Percentiles rank a stretch among this genome's conserved stretches.
phyloP scores from a whole-genome alignment of 2,113 vertebrate genomes.

The Cryptotis parvus region DNA sequence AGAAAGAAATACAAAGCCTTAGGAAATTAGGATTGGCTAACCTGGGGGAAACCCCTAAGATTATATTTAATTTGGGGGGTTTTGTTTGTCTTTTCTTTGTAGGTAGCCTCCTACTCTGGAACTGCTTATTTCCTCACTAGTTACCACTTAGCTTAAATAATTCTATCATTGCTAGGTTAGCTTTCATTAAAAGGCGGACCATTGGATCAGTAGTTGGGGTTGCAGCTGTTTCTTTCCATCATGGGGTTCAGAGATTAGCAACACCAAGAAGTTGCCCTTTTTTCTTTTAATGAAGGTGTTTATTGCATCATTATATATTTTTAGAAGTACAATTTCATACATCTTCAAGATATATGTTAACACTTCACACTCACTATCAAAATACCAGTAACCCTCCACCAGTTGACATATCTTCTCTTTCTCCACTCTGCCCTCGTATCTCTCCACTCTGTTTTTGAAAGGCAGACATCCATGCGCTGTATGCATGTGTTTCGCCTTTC shows the following conservation, averaged over 20 bases:
- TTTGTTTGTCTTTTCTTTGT: neutral
- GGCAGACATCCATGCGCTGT: too few species aligned
- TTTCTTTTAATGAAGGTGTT: too few species aligned
- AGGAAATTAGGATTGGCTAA: neutral
- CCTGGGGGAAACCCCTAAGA: neutral
- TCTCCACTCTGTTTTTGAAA: neutral
- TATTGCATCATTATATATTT: too few species aligned
- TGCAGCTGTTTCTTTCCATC: neutral
- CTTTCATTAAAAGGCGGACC: too few species aligned
- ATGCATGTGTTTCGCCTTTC: neutral
- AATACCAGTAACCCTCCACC: too few species aligned
- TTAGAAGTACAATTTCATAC: too few species aligned
- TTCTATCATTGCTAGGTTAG: too few species aligned
- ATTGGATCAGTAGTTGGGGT: neutral
- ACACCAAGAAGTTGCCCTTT: neutral
- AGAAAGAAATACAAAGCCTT: neutral
- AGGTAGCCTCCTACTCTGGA: neutral
- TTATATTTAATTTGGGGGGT: neutral
- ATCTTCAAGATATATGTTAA: too few species aligned
- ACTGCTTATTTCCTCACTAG: neutral
- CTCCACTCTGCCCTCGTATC: too few species aligned
- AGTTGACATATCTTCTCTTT: neutral
- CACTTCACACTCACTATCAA: too few species aligned
- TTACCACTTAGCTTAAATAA: too few species aligned
- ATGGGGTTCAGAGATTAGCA: neutral